A percentile compares a stretch with the other conserved stretches of the same genome.
Evolutionary conservation across 2,113 vertebrate genomes (phyloP).

Genomic region (Ariopsis seemanni): DNA sequence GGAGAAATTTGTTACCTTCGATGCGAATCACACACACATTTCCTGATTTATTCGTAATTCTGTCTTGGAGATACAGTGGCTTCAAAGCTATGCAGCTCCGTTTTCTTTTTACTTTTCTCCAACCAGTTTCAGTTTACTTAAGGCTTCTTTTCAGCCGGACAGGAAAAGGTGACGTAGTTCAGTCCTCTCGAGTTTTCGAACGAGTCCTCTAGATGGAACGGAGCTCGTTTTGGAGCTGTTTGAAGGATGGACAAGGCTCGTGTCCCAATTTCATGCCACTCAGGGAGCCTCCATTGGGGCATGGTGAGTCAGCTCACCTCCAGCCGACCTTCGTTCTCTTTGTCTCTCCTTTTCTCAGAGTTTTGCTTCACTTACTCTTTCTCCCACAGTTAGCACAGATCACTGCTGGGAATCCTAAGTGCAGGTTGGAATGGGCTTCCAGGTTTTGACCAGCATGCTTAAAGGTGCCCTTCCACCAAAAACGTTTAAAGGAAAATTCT

Average conservation of each 20-base stretch:
- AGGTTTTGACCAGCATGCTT: slow-evolving; percentile 40
- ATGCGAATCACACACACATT: neutral
- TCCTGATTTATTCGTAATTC: neutral
- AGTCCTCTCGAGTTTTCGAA: slow-evolving; percentile 71
- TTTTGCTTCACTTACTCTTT: slow-evolving; percentile 66
- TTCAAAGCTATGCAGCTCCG: neutral
- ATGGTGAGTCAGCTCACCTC: slow-evolving; percentile 73
- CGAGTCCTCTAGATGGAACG: slow-evolving; percentile 77
- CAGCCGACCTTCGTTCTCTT: slow-evolving; percentile 71
- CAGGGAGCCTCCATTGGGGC: slow-evolving; percentile 38
- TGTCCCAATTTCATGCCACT: slow-evolving; percentile 71
- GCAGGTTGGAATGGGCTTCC: slow-evolving; percentile 22
- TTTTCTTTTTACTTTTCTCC: slow-evolving; percentile 19
- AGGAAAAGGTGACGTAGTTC: slow-evolving; percentile 28
- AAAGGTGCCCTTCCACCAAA: neutral
- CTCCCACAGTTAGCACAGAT: slow-evolving; percentile 33
- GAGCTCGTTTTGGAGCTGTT: slow-evolving; percentile 78
- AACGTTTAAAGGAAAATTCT: no score
- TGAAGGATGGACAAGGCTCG: slow-evolving; percentile 69
- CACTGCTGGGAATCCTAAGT: slow-evolving; percentile 49
- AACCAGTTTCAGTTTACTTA: slow-evolving; percentile 24
- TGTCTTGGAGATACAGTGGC: neutral
- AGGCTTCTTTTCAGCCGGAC: slow-evolving; percentile 38
- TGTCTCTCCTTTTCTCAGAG: slow-evolving; percentile 21
- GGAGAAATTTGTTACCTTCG: neutral